Conservation (phyloP, 2,113 vertebrate species). For the Sprattus sprattus region DNA sequence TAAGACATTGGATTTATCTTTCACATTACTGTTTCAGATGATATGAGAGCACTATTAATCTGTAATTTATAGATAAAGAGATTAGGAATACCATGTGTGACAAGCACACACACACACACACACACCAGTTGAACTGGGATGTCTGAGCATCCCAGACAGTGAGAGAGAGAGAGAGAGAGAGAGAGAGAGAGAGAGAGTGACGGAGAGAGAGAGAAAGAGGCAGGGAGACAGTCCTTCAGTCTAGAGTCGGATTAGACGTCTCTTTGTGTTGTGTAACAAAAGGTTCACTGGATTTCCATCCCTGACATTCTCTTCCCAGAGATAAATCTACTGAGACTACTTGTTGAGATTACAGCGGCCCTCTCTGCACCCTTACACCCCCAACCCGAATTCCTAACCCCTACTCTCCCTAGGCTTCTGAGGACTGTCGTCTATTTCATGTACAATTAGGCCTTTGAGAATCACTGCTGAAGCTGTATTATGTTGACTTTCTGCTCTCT, state of each 20-base stretch:
- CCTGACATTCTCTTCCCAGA: neutral
- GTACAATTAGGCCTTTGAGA: constrained; percentile 21
- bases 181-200: neutral
- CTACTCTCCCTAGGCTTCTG: neutral
- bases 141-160: neutral
- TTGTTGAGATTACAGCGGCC: neutral
- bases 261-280: constrained; percentile 35
- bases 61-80: too few relatives aligned
- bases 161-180: neutral
- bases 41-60: neutral
- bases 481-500: constrained; percentile 14
- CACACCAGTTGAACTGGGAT: neutral
- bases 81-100: neutral
- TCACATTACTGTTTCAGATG: constrained; percentile 19
- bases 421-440: neutral
- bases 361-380: neutral
- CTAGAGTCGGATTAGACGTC: neutral
- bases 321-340: neutral
- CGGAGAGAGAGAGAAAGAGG: neutral
- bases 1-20: constrained; percentile 20
- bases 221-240: neutral
- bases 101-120: neutral
- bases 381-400: neutral
- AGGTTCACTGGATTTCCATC: constrained; percentile 23
- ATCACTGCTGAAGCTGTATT: constrained; percentile 31